These are phyloP conservation scores for Podargus strigoides DNA, from an alignment of 2,797 vertebrate species.

Conservation along the genomic window DNA sequence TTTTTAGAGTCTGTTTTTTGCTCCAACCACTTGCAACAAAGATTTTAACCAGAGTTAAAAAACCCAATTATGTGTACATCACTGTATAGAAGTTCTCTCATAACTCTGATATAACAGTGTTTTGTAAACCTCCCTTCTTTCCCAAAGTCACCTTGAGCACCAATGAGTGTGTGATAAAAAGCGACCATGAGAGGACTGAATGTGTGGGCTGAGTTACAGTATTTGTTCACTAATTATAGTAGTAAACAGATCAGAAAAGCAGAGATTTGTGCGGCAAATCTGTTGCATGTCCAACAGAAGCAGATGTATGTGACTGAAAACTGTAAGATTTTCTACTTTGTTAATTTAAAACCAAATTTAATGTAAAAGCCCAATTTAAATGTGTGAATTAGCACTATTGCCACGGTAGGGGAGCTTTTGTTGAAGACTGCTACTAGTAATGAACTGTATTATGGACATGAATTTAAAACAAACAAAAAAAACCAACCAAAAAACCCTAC, in stretches of 20 bases:
- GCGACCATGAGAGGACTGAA: not conserved
- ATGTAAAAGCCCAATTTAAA: not conserved
- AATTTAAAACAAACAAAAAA: not conserved
- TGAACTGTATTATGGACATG: not conserved
- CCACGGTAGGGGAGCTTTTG: not conserved
- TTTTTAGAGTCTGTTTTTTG: not conserved
- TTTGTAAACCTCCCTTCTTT: not conserved
- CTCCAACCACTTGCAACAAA: not conserved
- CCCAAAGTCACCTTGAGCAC: not conserved
- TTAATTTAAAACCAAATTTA: not conserved
- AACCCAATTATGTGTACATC: accelerated
- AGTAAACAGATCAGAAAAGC: not conserved
- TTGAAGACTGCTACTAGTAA: not conserved
- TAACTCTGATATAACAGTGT: not conserved
- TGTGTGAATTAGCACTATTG: not conserved
- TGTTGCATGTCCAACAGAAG: not conserved
- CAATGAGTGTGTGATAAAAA: not conserved
- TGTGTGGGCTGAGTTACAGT: not conserved
- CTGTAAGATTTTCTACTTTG: not conserved
- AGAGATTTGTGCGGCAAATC: not conserved
- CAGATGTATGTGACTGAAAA: not conserved
- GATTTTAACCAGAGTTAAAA: not conserved
- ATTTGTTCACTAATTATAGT: not conserved
- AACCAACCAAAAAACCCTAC: not conserved
- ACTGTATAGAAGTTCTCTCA: not conserved